Base-by-base conservation (phyloP, 2,113 vertebrate genomes). In the Raja brachyura region DNA sequence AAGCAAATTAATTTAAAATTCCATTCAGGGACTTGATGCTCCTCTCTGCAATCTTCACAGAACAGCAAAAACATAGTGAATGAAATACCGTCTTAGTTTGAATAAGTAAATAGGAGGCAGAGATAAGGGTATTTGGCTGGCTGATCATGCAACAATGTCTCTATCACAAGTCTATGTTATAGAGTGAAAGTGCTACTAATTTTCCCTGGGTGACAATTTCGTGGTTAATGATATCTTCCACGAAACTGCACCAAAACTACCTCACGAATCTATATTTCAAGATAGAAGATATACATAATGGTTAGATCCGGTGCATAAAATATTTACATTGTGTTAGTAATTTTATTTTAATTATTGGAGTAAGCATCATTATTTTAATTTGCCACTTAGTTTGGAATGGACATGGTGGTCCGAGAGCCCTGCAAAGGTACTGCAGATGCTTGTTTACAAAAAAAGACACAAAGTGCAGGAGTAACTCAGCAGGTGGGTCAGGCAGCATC, bases 1-100 rank as follows among this genome's bases (percentile, higher is more conserved):
- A 88, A 66, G 83, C 25, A 63, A 88, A 63, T 88, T n/a, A 14
- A 63, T 31, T 88, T 88, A 88, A 85, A 63, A 88, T 88, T 63
- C 28, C 59, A 66, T 33, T 88, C 83, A 88, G 59, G 59, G 83
- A 88, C 28, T 18, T 63, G 83, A 63, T 63, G 1, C 59, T 88
- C 59, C 5, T 88, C 59, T 88, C 28, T 88, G 83, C n/a, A 63
- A 14, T 83, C 48, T 28, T 54, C 48, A 83, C 54, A 59, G 59
- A 88, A 88, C 10, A 86, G 54, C 56, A 86, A 61, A 6, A 86
- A 61, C 25, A 86, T 13, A n/a, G 10, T 59, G 25, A 61, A n/a
- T 86, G 25, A 88, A 88, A 63, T 31, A 66, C 16, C 61, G 39
- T 28, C 28, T 63, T 88, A 33, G 16, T 31, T 88, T 88, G 11